Evolutionary conservation across 2,888 invertebrate species (phyloP).

Genomic region (Resseliella maxima): DNA sequence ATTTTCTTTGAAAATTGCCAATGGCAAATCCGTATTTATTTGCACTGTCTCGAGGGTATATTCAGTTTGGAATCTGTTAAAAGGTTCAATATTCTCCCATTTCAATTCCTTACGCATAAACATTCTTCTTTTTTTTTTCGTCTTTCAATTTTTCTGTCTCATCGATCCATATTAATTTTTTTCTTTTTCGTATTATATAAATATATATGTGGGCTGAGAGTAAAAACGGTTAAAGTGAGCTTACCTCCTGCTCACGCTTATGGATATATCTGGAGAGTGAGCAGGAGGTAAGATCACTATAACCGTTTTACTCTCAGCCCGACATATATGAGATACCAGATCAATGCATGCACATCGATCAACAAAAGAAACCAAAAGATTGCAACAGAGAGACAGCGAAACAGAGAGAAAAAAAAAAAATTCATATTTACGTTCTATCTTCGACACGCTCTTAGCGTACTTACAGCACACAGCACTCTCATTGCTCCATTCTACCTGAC

Average conservation of each 20-base stretch:
- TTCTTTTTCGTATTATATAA: no score
- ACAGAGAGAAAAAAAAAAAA: background rate
- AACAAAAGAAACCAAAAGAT: constrained; percentile 14
- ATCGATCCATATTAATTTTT: background rate
- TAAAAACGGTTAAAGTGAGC: no score
- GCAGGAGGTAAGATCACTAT: no score
- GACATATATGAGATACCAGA: constrained; percentile 33
- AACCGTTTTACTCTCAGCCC: no score
- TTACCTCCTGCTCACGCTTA: no score
- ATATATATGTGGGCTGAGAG: no score
- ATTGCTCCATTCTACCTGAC: constrained; percentile 40
- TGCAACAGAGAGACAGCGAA: no score
- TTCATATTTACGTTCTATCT: constrained; percentile 23
- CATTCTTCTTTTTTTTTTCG: background rate
- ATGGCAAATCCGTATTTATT: constrained; percentile 24
- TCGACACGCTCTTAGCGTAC: constrained; percentile 41
- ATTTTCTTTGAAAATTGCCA: background rate
- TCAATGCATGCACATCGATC: constrained; percentile 29
- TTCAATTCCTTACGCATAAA: background rate
- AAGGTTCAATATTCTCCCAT: constrained; percentile 31
- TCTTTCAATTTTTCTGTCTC: background rate
- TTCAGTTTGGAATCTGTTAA: background rate
- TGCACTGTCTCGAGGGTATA: background rate
- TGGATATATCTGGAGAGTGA: no score
- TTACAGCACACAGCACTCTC: background rate